Conservation (phyloP, 1,140 invertebrate genomes). For the Aphidius ervi region DNA sequence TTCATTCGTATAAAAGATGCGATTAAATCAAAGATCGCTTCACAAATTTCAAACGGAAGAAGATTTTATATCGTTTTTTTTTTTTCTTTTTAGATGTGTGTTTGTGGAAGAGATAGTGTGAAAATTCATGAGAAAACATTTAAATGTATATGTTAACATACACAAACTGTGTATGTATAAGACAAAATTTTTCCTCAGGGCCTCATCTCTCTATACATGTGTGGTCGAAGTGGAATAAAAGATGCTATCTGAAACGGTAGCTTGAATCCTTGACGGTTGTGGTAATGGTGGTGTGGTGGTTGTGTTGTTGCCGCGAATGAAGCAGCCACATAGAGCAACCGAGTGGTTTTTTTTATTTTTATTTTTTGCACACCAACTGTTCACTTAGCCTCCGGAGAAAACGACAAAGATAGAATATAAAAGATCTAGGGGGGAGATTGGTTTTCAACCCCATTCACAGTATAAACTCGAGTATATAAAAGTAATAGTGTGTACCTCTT, state of each 20-base stretch:
- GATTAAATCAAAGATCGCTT: no score
- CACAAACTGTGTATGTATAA: conserved; percentile 17
- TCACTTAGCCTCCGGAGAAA: conserved; percentile 33
- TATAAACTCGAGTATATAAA: conserved; percentile 22
- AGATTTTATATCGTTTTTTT: no score
- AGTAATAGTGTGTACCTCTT: background rate
- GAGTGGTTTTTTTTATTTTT: conserved; percentile 11
- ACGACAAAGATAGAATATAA: conserved; percentile 14
- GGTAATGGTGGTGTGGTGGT: no score
- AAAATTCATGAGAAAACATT: background rate
- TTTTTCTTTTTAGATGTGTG: no score
- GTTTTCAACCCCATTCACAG: conserved; percentile 26
- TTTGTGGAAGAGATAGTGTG: no score
- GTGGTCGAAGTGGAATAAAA: conserved; percentile 36
- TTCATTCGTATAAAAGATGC: no score
- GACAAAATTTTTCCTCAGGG: conserved; percentile 8
- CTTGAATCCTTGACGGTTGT: conserved; percentile 31
- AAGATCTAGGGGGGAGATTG: conserved; percentile 40
- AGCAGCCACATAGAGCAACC: conserved; percentile 22
- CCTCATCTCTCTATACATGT: conserved; percentile 5
- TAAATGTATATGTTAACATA: conserved; percentile 6
- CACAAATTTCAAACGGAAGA: no score
- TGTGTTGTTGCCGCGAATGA: conserved; percentile 26
- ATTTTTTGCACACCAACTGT: conserved; percentile 35
- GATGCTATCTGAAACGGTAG: conserved; percentile 47